Conservation (phyloP, 2,113 vertebrate genomes). For the Gadus chalcogrammus region DNA sequence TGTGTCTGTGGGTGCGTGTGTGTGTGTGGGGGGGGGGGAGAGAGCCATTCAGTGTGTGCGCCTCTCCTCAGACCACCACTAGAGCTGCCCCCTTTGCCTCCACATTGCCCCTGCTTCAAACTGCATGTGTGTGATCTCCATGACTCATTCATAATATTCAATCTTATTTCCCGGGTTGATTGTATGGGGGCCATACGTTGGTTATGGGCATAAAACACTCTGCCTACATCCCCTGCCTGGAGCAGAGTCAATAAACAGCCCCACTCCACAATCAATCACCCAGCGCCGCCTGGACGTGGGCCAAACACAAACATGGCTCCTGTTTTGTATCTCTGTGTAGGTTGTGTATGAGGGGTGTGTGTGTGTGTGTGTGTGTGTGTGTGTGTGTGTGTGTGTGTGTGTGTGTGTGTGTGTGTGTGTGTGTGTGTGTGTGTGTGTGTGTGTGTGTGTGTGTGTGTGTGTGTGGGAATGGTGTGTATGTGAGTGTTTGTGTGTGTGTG, state of each 20-base stretch:
- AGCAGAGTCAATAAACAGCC: constrained; percentile 75
- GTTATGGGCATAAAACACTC: constrained; percentile 46
- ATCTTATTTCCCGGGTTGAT: constrained; percentile 65
- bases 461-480: too few relatives aligned
- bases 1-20: background rate
- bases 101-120: too few relatives aligned
- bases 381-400: too few relatives aligned
- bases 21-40: background rate
- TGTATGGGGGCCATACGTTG: constrained; percentile 47
- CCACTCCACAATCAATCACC: constrained; percentile 68
- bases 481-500: background rate
- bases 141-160: constrained; percentile 71
- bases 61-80: too few relatives aligned
- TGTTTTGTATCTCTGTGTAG: constrained; percentile 64
- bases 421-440: too few relatives aligned
- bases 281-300: constrained; percentile 55
- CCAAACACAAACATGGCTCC: constrained; percentile 70
- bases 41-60: background rate
- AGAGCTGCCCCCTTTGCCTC: too few relatives aligned
- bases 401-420: too few relatives aligned
- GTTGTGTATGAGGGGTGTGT: background rate
- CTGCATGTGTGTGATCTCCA: constrained; percentile 14
- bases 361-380: too few relatives aligned
- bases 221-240: constrained; percentile 53
- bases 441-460: too few relatives aligned